phyloP scores from a whole-genome alignment of 2,113 vertebrate species.

The Garra rufa region DNA sequence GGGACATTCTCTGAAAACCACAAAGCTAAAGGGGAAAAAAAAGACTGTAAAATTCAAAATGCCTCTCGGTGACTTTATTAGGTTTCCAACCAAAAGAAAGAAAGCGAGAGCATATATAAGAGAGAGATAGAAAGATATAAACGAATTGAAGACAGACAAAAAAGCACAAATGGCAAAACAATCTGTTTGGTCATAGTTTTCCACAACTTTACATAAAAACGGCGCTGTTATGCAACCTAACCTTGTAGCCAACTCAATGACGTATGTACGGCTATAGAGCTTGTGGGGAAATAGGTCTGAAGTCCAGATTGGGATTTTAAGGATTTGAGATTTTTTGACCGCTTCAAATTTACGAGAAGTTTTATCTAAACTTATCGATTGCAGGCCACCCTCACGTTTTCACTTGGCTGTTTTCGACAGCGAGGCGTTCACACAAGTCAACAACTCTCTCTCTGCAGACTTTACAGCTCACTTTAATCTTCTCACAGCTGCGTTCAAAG shows the following conservation, averaged over 20 bases:
- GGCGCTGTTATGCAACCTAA: neutral
- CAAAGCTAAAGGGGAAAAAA: constrained; percentile 43
- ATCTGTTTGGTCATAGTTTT: constrained; percentile 24
- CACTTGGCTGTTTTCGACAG: neutral
- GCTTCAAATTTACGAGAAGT: neutral
- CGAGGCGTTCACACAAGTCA: constrained; percentile 20
- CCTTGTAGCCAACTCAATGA: neutral
- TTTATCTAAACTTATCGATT: neutral
- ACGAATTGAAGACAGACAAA: neutral
- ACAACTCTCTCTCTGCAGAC: constrained; percentile 29
- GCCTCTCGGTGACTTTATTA: constrained; percentile 77
- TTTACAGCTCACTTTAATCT: constrained; percentile 22
- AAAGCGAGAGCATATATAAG: constrained; percentile 40
- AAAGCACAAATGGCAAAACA: neutral
- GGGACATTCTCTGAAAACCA: constrained; percentile 60
- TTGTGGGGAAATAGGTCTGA: neutral
- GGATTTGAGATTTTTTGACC: no score
- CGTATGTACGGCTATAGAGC: neutral
- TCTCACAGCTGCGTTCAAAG: constrained; percentile 22
- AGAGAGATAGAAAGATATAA: constrained; percentile 24
- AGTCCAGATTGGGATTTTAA: no score
- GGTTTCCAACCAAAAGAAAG: constrained; percentile 73
- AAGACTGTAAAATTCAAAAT: constrained; percentile 42
- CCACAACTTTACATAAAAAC: constrained; percentile 25
- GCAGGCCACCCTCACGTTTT: neutral